phyloP scores from a whole-genome alignment of 2,113 vertebrate species.

The Brachypodius melanocephalos region DNA sequence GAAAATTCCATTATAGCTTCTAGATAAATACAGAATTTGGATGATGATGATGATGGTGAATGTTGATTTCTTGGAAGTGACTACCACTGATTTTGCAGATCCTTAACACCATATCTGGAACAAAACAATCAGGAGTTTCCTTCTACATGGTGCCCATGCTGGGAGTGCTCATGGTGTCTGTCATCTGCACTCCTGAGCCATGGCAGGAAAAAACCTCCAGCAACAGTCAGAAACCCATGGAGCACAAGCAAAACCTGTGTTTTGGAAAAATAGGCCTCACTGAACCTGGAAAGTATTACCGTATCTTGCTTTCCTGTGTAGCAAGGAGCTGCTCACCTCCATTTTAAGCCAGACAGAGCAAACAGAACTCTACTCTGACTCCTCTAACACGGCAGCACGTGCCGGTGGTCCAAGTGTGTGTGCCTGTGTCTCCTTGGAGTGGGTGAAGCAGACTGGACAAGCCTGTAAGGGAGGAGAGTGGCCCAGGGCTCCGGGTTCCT shows the following conservation, averaged over 20 bases:
- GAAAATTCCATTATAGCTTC: background rate
- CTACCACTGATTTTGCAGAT: background rate
- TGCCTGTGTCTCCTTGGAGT: constrained; percentile 15
- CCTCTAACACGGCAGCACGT: constrained; percentile 28
- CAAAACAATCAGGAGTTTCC: background rate
- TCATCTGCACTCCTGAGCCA: background rate
- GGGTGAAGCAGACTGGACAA: constrained; percentile 32
- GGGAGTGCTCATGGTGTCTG: background rate
- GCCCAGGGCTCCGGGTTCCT: constrained; percentile 47
- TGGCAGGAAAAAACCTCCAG: background rate
- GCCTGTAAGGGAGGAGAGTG: background rate
- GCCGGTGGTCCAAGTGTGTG: constrained; percentile 14
- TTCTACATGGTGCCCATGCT: background rate
- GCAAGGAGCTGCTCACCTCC: constrained; percentile 67
- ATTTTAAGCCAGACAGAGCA: constrained; percentile 68
- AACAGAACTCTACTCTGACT: constrained; percentile 52
- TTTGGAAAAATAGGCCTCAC: background rate
- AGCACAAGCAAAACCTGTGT: background rate
- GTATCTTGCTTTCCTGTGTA: constrained; percentile 23
- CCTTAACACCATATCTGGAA: background rate
- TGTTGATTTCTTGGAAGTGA: background rate
- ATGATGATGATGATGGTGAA: background rate
- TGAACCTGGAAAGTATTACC: constrained; percentile 18
- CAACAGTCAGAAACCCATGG: background rate
- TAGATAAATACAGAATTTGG: background rate